Percentiles rank a stretch among this genome's conserved stretches.
Evolutionary conservation across 2,113 vertebrate species (phyloP).

Genomic region (Eulemur macaco): DNA sequence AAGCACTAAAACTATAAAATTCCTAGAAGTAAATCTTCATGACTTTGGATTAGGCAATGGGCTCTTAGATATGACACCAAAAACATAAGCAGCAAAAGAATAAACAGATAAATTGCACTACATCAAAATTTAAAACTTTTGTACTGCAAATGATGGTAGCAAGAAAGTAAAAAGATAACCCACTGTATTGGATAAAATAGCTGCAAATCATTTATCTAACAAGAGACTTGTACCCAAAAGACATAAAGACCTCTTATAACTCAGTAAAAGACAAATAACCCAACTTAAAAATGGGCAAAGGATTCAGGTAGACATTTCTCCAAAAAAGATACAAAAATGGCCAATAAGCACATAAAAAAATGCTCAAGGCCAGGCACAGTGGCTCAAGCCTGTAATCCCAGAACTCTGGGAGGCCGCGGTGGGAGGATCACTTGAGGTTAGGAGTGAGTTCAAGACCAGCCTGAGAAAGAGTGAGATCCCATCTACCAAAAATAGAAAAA

Average conservation of each 20-base stretch:
- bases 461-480: too few species aligned
- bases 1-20: not conserved
- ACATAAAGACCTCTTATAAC: not conserved
- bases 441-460: too few species aligned
- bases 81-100: not conserved
- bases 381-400: too few species aligned
- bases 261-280: not conserved
- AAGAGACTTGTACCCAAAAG: not conserved
- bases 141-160: not conserved
- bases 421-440: too few species aligned
- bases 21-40: not conserved
- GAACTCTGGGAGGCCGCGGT: too few species aligned
- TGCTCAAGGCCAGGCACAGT: too few species aligned
- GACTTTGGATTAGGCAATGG: not conserved
- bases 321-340: not conserved
- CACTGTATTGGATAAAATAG: not conserved
- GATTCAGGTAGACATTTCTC: not conserved
- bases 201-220: too few species aligned
- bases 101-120: not conserved
- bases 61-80: not conserved
- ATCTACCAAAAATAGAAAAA: too few species aligned
- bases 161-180: not conserved
- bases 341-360: not conserved
- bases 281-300: not conserved
- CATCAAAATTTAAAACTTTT: not conserved